Percentiles rank a stretch among this genome's conserved stretches.
These are phyloP conservation scores for Cerastoderma edule DNA, from an alignment of 2,888 invertebrate species.

Conservation along the genomic window DNA sequence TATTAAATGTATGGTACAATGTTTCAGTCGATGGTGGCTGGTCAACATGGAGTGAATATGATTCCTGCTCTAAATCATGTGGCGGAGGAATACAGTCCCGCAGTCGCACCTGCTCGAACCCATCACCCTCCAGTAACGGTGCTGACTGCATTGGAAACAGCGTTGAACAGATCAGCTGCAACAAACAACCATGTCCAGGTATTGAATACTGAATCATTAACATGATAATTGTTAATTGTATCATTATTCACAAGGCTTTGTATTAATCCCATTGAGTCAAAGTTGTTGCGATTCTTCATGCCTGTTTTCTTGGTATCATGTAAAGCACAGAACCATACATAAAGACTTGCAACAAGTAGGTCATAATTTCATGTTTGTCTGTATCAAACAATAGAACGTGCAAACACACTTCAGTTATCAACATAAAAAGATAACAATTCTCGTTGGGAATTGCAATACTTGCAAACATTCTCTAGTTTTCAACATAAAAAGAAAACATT, in stretches of 20 bases:
- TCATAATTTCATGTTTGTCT: not conserved
- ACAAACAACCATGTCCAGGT: conserved; percentile 20
- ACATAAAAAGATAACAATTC: too few relatives aligned
- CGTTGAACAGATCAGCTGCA: not conserved
- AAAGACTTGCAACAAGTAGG: not conserved
- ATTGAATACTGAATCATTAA: not conserved
- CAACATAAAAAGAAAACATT: too few relatives aligned
- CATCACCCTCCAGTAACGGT: not conserved
- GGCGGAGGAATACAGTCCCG: conserved; percentile 14
- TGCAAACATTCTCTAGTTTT: too few relatives aligned
- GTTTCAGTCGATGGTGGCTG: conserved; percentile 9
- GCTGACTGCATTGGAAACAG: not conserved
- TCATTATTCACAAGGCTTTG: not conserved
- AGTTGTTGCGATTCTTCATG: not conserved
- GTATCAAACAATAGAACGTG: not conserved
- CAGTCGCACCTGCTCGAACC: not conserved
- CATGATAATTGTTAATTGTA: not conserved
- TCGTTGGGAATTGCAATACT: too few relatives aligned
- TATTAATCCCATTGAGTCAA: not conserved
- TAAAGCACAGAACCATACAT: not conserved
- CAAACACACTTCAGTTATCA: too few relatives aligned
- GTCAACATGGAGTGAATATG: not conserved
- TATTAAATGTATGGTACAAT: not conserved
- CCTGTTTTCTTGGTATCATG: not conserved
- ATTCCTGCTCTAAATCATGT: not conserved